A percentile compares a stretch with the other conserved stretches of the same genome.
These are phyloP conservation scores for Lucinisca nassula DNA, from an alignment of 2,888 invertebrate genomes.

Conservation along the genomic window DNA sequence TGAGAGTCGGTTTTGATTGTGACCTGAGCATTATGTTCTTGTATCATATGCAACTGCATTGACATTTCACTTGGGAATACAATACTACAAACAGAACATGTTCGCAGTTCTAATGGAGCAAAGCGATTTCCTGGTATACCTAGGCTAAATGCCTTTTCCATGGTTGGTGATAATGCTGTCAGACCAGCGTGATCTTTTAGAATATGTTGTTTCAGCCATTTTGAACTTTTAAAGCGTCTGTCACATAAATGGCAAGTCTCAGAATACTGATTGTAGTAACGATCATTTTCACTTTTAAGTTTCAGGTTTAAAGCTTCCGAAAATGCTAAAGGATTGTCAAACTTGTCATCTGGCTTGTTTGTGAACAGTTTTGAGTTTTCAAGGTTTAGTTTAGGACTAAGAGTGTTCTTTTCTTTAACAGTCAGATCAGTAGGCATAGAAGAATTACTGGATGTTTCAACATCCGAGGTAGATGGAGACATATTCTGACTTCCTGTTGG, in stretches of 20 bases:
- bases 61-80: slow-evolving; percentile 87
- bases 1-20: slow-evolving; percentile 79
- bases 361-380: slow-evolving; percentile 71
- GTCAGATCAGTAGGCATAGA: slow-evolving; percentile 79
- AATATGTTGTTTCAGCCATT: slow-evolving; percentile 82
- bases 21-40: slow-evolving; percentile 87
- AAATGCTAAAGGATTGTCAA: slow-evolving; percentile 49
- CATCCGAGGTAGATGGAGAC: slow-evolving; percentile 80
- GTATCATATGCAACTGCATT: slow-evolving; percentile 89
- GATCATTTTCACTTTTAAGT: slow-evolving; percentile 72
- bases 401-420: slow-evolving; percentile 64
- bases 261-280: slow-evolving; percentile 69
- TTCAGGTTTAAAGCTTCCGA: slow-evolving; percentile 70
- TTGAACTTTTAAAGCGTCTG: slow-evolving; percentile 79
- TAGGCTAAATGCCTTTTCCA: slow-evolving; percentile 74
- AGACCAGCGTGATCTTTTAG: slow-evolving; percentile 80
- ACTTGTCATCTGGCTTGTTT: slow-evolving; percentile 48
- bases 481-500: slow-evolving; percentile 75
- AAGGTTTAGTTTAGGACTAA: slow-evolving; percentile 74
- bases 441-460: slow-evolving; percentile 82
- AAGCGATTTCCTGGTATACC: slow-evolving; percentile 38
- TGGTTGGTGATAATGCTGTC: slow-evolving; percentile 66
- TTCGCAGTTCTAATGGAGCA: slow-evolving; percentile 72
- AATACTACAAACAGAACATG: slow-evolving; percentile 87
- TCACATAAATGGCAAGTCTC: slow-evolving; percentile 82